Conservation (phyloP, 2,797 vertebrate species). For the Sternotherus odoratus region DNA sequence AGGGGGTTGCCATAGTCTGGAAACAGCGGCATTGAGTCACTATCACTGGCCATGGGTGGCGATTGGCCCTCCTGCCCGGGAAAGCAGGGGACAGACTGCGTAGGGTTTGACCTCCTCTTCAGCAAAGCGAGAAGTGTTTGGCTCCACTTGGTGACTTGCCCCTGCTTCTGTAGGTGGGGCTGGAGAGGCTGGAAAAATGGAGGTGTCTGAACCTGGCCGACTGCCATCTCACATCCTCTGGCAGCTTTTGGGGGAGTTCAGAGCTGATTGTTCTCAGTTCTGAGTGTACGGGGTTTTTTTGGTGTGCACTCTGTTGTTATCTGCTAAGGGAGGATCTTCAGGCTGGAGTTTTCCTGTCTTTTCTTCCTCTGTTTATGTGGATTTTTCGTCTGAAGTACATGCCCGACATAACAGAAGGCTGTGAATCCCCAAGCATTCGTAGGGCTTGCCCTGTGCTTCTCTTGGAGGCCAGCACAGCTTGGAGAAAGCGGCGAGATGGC, state of each 20-base stretch:
- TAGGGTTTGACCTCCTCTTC: neutral
- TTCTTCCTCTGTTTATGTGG: neutral
- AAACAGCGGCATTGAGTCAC: neutral
- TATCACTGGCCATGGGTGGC: neutral
- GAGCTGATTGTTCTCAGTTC: neutral
- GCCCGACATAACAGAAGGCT: neutral
- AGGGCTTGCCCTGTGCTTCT: neutral
- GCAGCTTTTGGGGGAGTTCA: neutral
- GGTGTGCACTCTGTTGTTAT: neutral
- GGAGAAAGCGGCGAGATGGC: neutral
- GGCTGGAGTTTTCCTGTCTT: slow-evolving; percentile 1
- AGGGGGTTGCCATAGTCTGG: neutral
- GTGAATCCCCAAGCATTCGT: fast-evolving
- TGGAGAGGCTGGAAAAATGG: neutral
- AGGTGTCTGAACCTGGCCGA: neutral
- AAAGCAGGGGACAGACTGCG: neutral
- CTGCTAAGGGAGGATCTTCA: neutral
- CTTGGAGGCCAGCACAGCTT: neutral
- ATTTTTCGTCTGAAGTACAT: neutral
- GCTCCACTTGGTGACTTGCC: neutral
- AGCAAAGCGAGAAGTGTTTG: neutral
- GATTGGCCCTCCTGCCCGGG: neutral
- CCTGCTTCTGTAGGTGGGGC: neutral
- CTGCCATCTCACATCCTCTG: neutral
- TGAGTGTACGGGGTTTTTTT: neutral